Evolutionary conservation across 2,888 invertebrate species (phyloP), one percentile per base, ranked within the genome.

Genomic region (Galeopsomyia nigrocyanea): DNA sequence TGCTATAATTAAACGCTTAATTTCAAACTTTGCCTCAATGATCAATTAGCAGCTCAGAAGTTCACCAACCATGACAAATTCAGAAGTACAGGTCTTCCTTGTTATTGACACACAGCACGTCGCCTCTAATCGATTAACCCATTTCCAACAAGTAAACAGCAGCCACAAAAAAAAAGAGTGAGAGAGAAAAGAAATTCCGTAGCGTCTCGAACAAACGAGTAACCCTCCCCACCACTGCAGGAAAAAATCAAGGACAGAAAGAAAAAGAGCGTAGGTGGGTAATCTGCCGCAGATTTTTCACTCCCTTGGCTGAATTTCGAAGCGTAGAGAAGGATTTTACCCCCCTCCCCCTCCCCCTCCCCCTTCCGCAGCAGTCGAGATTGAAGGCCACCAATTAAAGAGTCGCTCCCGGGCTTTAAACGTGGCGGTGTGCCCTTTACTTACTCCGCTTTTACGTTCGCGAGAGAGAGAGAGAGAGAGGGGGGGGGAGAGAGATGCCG

Each of bases 311-410:
- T 51, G 57, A 68, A 60, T 51, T 68, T 68, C 67, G 67, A 64
- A 39, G 13, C 39, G 21, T 2, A 50, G 60, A 67, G 50, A 50
- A 17, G 46, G 17, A 55, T 13, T 21, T 39, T 13, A 19, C 19
- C 13, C 46, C 57, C 50, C 6, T 14, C 19, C n/a, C n/a, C n/a
- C n/a, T n/a, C n/a, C n/a, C n/a, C n/a, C n/a, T n/a, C n/a, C n/a
- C n/a, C n/a, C n/a, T n/a, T n/a, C n/a, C n/a, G n/a, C n/a, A n/a
- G 26, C 26, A 26, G 26, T 26, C 17, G 10, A 7, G 56, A 62
- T 68, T 56, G 68, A 62, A 21, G 68, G 49, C 47, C 53, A 47
- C 49, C 62, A 68, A 68, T 68, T 68, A 68, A 62, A 62, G 56
- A 47, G 60, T 22, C 16, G 16, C 47, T 5, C 2, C 31, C 16